Percentiles rank a stretch among this genome's conserved stretches.
Conservation (phyloP, 1,140 invertebrate genomes). For the Orchestia grillus region DNA sequence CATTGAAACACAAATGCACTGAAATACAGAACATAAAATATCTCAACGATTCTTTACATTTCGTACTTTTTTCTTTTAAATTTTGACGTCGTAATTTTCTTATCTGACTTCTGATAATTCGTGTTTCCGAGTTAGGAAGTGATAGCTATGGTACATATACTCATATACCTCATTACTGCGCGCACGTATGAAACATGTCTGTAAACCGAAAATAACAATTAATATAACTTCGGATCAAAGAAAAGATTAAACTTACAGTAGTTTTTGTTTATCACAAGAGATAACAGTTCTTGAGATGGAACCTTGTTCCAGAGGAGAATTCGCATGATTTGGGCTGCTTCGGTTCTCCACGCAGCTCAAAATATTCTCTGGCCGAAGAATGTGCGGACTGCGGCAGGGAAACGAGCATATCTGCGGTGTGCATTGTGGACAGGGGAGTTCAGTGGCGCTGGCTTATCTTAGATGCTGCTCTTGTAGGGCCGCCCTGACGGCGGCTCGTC, state of each 20-base stretch:
- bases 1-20: neutral
- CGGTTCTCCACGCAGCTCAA: neutral
- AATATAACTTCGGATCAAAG: no score
- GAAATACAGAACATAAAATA: neutral
- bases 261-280: neutral
- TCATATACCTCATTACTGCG: neutral
- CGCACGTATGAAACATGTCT: no score
- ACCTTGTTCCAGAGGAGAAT: neutral
- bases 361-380: neutral
- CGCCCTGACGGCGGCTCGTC: neutral
- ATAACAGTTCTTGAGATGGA: neutral
- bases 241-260: no score
- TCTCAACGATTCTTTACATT: neutral
- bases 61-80: neutral
- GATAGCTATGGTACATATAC: neutral
- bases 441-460: neutral
- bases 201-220: no score
- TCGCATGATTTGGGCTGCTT: neutral
- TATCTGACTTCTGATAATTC: neutral
- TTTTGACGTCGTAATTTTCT: neutral
- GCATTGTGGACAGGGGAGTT: neutral
- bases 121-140: neutral
- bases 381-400: neutral
- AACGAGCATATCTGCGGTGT: neutral
- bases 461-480: neutral